A percentile compares a stretch with the other conserved stretches of the same genome.
Conservation (phyloP, 2,113 vertebrate genomes). For the Cricetomys ansorgei region DNA sequence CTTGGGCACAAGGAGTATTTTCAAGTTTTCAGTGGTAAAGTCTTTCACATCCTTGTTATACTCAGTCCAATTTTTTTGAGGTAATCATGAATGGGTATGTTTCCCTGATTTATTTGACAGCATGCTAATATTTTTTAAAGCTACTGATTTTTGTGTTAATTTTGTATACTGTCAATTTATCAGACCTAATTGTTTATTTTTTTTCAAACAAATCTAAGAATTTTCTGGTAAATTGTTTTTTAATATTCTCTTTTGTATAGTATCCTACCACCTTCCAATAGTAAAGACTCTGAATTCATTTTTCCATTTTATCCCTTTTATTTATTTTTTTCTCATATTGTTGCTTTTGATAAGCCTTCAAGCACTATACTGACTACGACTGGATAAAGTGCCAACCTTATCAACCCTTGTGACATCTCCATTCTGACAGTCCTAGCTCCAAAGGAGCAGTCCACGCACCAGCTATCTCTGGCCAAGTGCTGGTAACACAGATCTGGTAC, state of each 20-base stretch:
- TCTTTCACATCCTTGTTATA: not conserved
- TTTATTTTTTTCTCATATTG: not conserved
- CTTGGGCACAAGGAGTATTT: too few species aligned
- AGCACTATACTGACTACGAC: not conserved
- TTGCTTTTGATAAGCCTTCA: not conserved
- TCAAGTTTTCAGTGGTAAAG: not conserved
- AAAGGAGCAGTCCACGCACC: too few species aligned
- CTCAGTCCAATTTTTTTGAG: not conserved
- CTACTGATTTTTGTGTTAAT: not conserved
- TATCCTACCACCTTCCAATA: not conserved
- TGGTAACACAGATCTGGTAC: too few species aligned
- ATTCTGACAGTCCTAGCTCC: too few species aligned
- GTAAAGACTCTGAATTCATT: not conserved
- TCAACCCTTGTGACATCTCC: too few species aligned
- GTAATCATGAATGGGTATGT: not conserved
- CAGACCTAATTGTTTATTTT: not conserved
- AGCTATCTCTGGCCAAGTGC: too few species aligned
- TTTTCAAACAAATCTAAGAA: not conserved
- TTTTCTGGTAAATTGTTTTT: not conserved
- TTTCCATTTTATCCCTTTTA: not conserved
- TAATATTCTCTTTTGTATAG: not conserved
- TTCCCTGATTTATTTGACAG: not conserved
- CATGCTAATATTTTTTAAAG: not conserved
- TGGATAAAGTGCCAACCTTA: not conserved
- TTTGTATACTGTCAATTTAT: not conserved